These are phyloP conservation scores for Neolamprologus longior DNA, from an alignment of 2,113 vertebrate genomes.

Conservation along the genomic window DNA sequence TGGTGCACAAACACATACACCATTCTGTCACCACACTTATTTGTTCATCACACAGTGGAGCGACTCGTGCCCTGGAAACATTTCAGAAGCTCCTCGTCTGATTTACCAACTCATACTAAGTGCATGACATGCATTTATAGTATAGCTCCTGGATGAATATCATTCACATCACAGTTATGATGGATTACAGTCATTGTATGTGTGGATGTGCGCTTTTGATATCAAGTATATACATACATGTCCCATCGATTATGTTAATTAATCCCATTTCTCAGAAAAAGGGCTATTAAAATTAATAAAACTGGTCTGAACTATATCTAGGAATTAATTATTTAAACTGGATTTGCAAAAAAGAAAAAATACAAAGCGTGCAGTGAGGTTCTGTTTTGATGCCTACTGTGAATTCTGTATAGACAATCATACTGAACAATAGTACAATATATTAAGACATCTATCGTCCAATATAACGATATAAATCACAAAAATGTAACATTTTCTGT, in stretches of 20 bases:
- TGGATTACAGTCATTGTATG: fast-evolving
- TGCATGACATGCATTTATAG: not conserved
- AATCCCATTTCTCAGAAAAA: not conserved
- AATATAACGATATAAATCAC: not conserved
- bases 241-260: not conserved
- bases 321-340: not conserved
- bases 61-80: not conserved
- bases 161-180: not conserved
- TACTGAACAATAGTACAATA: not conserved
- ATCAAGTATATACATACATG: not conserved
- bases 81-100: not conserved
- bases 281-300: not conserved
- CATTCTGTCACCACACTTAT: not conserved
- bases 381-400: not conserved
- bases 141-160: not conserved
- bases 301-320: not conserved
- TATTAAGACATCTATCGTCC: not conserved
- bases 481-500: not conserved
- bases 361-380: not conserved
- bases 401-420: fast-evolving
- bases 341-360: not conserved
- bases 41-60: not conserved
- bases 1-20: not conserved
- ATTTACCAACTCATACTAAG: not conserved
- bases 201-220: not conserved